Base-by-base conservation (phyloP, 2,888 invertebrate genomes). In the Macrophya alboannulata region DNA sequence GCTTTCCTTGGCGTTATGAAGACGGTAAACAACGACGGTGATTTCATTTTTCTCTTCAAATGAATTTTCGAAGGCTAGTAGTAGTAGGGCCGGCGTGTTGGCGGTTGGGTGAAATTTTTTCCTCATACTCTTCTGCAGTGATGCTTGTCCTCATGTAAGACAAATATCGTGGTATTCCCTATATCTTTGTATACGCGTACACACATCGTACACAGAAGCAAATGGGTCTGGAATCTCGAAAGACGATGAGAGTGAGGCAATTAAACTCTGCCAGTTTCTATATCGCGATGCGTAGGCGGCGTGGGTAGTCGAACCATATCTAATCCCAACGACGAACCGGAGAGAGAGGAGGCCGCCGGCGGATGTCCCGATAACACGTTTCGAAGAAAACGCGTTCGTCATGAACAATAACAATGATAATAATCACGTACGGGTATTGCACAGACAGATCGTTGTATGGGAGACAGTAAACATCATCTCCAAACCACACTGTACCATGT, bases 371-470 rank as follows among this genome's bases (percentile, higher is more conserved):
- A 77, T 77, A 77, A 77, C 77, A 77, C 77, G 77, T 77, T 77
- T 77, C 77, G 55, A 77, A 55, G 77, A 77, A 77, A n/a, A 62
- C 21, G 10, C 51, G 77, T 77, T 77, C 77, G 77, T n/a, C 55
- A 77, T 77, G 55, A 55, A 77, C 77, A 77, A 77, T 77, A 55
- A 77, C 92, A 97, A 98, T 91, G 99, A 99, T 92, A 96, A 97
- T 88, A 97, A 98, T 92, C 99, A 99, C 72, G 43, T 8, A 43
- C 94, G 98, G 99, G 94, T 99, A 99, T 9, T 99, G 99, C 94
- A 99, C 99, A 17, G 97, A 99, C 93, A 62, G 97, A 98, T 90
- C 99, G 99, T 93, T 97, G 96, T 84, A 96, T 97, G 86, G 95
- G 95, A 25, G 96, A 97, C 87, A 96, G 96, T 40, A 95, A 96